A percentile compares a stretch with the other conserved stretches of the same genome.
phyloP scores from a whole-genome alignment of 37 sponge, comb jelly and placozoan genomes.

The Tethya wilhelma region DNA sequence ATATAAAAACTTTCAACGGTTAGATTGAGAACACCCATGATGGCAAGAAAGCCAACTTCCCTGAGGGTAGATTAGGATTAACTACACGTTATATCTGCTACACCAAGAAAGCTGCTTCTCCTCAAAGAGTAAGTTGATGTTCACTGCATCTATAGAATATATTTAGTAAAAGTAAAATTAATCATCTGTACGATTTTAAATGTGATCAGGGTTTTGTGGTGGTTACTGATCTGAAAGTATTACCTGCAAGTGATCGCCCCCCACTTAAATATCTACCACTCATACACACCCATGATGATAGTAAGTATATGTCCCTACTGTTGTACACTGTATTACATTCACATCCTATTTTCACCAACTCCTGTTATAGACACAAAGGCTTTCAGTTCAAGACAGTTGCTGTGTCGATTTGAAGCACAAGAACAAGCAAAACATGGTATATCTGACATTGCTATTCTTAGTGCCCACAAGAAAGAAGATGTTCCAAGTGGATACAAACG shows the following conservation, averaged over 20 bases:
- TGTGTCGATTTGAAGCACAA: slow-evolving; percentile 35
- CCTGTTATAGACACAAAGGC: slow-evolving; percentile 35
- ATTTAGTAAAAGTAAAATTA: neutral
- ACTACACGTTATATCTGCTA: slow-evolving; percentile 54
- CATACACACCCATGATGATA: slow-evolving; percentile 57
- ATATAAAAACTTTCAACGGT: neutral
- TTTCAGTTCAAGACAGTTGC: slow-evolving; percentile 42
- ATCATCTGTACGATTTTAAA: neutral
- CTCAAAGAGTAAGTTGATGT: slow-evolving; percentile 15
- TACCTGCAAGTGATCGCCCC: slow-evolving; percentile 6
- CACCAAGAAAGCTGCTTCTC: slow-evolving; percentile 41
- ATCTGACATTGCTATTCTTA: slow-evolving; percentile 49
- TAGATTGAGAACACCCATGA: slow-evolving; percentile 43
- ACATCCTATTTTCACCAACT: neutral
- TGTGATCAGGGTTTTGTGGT: slow-evolving; percentile 45
- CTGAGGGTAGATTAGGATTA: slow-evolving; percentile 25
- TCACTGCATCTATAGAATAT: no score
- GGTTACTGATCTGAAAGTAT: slow-evolving; percentile 55
- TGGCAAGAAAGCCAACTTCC: slow-evolving; percentile 52
- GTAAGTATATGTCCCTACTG: slow-evolving; percentile 56
- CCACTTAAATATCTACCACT: slow-evolving; percentile 50
- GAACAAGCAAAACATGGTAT: slow-evolving; percentile 41
- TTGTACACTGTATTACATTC: no score
- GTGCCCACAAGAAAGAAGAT: slow-evolving; percentile 33
- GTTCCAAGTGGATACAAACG: slow-evolving; percentile 54